These are phyloP conservation scores for Monodelphis domestica DNA, from an alignment of 2,797 vertebrate genomes.

Conservation along the genomic window DNA sequence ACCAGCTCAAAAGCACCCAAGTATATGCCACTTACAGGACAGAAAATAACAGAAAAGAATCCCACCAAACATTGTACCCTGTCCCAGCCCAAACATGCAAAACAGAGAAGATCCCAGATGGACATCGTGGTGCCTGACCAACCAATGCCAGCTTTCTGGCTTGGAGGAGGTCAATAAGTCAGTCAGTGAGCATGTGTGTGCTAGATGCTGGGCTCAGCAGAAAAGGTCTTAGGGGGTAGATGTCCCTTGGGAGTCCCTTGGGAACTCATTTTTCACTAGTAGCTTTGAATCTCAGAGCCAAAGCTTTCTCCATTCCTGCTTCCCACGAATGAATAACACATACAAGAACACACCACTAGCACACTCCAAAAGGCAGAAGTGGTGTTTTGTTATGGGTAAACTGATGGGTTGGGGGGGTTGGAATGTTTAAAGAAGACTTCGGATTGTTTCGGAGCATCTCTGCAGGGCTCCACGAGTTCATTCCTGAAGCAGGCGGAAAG, in stretches of 20 bases:
- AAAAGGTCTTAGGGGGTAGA: conserved; percentile 69
- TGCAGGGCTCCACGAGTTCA: conserved; percentile 93
- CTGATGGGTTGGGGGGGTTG: conserved; percentile 83
- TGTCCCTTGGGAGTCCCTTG: conserved; percentile 85
- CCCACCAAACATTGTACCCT: conserved; percentile 70
- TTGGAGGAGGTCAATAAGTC: background rate
- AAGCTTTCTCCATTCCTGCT: conserved; percentile 78
- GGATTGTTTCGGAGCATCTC: conserved; percentile 92
- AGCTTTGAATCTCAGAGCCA: conserved; percentile 76
- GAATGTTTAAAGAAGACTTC: conserved; percentile 91
- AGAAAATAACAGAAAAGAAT: conserved; percentile 74
- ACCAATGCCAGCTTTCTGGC: conserved; percentile 17
- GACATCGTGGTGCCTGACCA: conserved; percentile 67
- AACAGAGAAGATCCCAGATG: conserved; percentile 71
- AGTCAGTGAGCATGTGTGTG: background rate
- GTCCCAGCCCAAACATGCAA: conserved; percentile 61
- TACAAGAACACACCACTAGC: conserved; percentile 39
- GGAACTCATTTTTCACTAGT: conserved; percentile 78
- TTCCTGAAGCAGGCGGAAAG: conserved; percentile 94
- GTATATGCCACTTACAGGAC: conserved; percentile 78
- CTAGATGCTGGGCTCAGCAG: conserved; percentile 67
- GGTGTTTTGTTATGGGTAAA: conserved; percentile 81
- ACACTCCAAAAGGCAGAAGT: conserved; percentile 53
- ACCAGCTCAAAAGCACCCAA: conserved; percentile 86
- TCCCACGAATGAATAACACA: conserved; percentile 55